These are phyloP conservation scores for Australoheros facetus DNA, from an alignment of 2,797 vertebrate genomes.

Conservation along the genomic window DNA sequence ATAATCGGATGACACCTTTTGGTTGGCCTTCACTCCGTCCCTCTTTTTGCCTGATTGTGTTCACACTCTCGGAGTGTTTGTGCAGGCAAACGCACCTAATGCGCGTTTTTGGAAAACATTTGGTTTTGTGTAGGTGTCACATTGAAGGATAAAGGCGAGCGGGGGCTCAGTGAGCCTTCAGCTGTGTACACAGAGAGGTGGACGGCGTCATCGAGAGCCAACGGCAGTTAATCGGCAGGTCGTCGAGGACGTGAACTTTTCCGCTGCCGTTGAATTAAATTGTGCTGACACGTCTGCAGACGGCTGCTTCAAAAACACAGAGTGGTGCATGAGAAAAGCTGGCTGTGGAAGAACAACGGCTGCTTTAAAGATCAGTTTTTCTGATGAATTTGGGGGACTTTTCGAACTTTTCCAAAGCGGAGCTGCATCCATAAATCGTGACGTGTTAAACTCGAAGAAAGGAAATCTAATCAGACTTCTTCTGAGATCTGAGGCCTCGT, in stretches of 20 bases:
- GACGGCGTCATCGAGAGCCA: neutral
- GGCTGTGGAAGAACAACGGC: neutral
- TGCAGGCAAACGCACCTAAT: constrained; percentile 13
- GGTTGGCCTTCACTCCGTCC: neutral
- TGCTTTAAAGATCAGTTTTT: accelerated
- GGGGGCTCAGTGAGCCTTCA: constrained; percentile 12
- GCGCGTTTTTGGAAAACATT: neutral
- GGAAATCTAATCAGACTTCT: neutral
- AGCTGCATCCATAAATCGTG: too few species aligned
- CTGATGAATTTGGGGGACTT: accelerated
- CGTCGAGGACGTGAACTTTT: neutral
- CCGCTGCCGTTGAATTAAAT: constrained; percentile 13
- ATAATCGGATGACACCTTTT: constrained; percentile 1
- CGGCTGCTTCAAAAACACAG: accelerated
- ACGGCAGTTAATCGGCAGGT: constrained; percentile 13
- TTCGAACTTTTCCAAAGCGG: neutral
- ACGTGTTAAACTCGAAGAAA: neutral
- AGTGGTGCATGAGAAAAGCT: neutral
- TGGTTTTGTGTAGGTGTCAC: constrained; percentile 30
- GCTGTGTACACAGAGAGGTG: neutral
- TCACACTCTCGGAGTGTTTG: neutral
- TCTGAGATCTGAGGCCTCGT: neutral
- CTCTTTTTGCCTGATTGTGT: neutral
- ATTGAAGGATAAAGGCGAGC: constrained; percentile 14
- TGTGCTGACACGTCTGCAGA: constrained; percentile 22